Evolutionary conservation across 2,113 vertebrate species (phyloP).

Genomic region (Cheirogaleus medius): DNA sequence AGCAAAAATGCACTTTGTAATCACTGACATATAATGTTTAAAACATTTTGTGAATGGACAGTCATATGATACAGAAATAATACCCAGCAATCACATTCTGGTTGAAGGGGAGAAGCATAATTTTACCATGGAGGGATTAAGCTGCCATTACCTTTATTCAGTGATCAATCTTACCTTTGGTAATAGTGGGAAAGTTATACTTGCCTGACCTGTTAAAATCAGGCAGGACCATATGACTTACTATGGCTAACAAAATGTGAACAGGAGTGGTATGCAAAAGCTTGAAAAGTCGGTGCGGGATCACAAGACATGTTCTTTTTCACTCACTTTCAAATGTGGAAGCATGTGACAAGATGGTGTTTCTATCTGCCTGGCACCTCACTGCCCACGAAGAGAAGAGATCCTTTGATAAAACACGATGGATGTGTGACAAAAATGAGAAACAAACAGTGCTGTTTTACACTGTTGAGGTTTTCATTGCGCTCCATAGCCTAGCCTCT

Average conservation of each 20-base stretch:
- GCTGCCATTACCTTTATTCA: background rate
- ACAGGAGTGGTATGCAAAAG: fast-evolving
- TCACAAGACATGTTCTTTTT: background rate
- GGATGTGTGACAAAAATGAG: background rate
- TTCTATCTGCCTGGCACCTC: background rate
- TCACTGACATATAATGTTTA: background rate
- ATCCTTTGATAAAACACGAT: background rate
- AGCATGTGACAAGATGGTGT: background rate
- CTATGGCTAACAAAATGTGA: background rate
- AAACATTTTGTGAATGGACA: background rate
- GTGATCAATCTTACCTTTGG: background rate
- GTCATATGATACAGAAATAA: background rate
- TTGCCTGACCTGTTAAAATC: background rate
- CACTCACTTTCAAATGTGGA: background rate
- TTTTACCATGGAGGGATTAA: background rate
- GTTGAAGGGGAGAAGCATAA: background rate
- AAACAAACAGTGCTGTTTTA: background rate
- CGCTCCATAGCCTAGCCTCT: background rate
- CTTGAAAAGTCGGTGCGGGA: background rate
- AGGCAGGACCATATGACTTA: background rate
- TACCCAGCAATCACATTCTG: background rate
- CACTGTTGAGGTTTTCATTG: background rate
- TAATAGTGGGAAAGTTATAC: background rate
- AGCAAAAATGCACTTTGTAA: background rate
- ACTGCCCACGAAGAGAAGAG: background rate